phyloP scores from a whole-genome alignment of 2,797 vertebrate genomes.

The Dendrocincla tyrannina region DNA sequence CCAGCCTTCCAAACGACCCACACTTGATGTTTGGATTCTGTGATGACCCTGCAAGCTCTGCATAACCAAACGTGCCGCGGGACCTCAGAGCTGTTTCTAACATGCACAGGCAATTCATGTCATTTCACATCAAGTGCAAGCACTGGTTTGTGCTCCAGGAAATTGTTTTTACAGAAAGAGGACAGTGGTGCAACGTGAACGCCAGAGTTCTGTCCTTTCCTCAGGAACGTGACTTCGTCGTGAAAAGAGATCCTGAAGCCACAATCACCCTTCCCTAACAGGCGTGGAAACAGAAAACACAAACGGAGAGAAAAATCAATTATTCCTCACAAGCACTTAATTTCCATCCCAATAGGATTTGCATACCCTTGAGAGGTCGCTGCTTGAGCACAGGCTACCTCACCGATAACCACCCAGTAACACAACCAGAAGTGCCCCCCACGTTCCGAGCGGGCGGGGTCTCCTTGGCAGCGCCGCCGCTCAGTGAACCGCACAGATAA shows the following conservation, averaged over 20 bases:
- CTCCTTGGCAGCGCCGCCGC: not conserved
- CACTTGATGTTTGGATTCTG: not conserved
- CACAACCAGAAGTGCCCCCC: not conserved
- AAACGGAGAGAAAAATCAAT: not conserved
- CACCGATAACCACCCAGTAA: not conserved
- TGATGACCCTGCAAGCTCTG: not conserved
- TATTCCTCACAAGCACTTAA: not conserved
- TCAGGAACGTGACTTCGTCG: not conserved
- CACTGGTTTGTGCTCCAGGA: not conserved
- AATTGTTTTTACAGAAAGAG: not conserved
- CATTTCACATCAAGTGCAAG: not conserved
- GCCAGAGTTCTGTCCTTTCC: not conserved
- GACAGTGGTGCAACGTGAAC: not conserved
- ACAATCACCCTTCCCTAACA: not conserved
- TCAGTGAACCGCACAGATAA: not conserved
- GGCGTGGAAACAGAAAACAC: not conserved
- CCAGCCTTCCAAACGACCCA: not conserved
- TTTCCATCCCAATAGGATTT: not conserved
- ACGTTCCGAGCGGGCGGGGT: not conserved
- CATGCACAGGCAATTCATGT: not conserved
- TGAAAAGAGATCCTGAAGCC: not conserved
- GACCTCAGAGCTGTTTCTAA: not conserved
- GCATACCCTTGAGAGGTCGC: not conserved
- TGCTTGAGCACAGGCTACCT: not conserved
- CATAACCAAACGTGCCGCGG: fast-evolving